Base-by-base conservation (phyloP, 1,140 invertebrate genomes). In the Wasmannia auropunctata region DNA sequence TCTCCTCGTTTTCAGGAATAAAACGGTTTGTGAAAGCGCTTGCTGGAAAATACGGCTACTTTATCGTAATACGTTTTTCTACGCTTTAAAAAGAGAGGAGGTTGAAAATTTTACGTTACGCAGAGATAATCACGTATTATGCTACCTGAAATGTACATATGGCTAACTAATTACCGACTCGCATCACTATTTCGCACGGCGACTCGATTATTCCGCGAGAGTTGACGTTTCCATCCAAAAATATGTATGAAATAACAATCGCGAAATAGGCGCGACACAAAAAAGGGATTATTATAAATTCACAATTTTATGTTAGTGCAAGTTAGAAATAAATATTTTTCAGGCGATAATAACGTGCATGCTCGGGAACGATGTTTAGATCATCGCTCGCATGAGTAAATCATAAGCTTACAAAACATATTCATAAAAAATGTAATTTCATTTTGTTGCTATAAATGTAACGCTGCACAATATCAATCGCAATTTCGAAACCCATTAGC, bases 221-320 rank as follows among this genome's bases (percentile, higher is more conserved):
- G 11, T 63, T 46, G 40, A 62, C 11, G 28, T 43, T 76, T 14
- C 3, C 10, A 43, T 67, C 31, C 43, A 37, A 51, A 79, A 67
- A 37, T 80, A 22, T 34, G 14, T 28, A 1, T n/a, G n/a, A 65
- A 65, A 40, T 65, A 65, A 22, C 34, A 65, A 37, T 62, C 7
- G 19, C n/a, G n/a, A 16, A 63, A 65, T 51, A 43, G n/a, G 22
- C 54, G 2, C 19, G 25, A 60, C 37, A 14, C 6, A 49, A 46
- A 77, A n/a, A n/a, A n/a, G n/a, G n/a, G n/a, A n/a, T 58, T 40
- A 40, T 63, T 46, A 14, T 63, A 77, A 63, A 63, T 77, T 51
- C 19, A 51, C 19, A 54, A 22, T 51, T 51, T 69, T 54, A 80
- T 51, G 43, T 70, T 40, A 11, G 11, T 22, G 8, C 46, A 40